Evolutionary conservation across 2,888 invertebrate genomes (phyloP), one percentile per base, ranked within the genome.

Genomic region (Chymomyza caudatula): DNA sequence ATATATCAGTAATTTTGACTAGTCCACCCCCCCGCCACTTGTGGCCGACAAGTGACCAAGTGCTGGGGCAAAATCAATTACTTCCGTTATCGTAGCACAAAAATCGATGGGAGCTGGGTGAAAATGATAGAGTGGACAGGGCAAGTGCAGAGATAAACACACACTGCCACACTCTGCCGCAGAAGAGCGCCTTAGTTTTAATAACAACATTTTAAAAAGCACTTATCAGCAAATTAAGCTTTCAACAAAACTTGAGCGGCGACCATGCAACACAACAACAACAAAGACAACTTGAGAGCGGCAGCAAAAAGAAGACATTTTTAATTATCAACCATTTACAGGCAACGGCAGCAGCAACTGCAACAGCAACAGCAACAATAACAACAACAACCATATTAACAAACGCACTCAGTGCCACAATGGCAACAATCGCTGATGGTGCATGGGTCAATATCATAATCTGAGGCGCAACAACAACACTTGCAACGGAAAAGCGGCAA

Each of bases 361-460:
- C n/a, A n/a, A n/a, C n/a, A n/a, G 20, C 65, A 63, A 37, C 29
- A 56, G 20, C 63, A 72, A 37, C 63, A 67, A 49, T 44, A 44
- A n/a, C 68, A 63, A 17, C 61, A 67, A 54, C 37, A 69, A 54
- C 60, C 25, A n/a, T n/a, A n/a, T n/a, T n/a, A n/a, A n/a, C n/a
- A n/a, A n/a, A n/a, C n/a, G n/a, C n/a, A n/a, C n/a, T n/a, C n/a
- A n/a, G n/a, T 62, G 49, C 55, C 59, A 57, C 71, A 76, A 78
- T 59, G 60, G 63, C 65, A 76, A 75, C 86, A 78, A 88, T 86
- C 75, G 81, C 80, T 77, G 71, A 53, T 74, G 78, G 85, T 85
- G 76, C 84, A 76, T 78, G 86, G 87, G 85, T 87, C 85, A 87
- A 88, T 87, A 78, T 82, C 85, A 87, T 87, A 87, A 88, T 88